A percentile compares a stretch with the other conserved stretches of the same genome.
phyloP scores from a whole-genome alignment of 2,888 invertebrate genomes.

The Spisula solida region DNA sequence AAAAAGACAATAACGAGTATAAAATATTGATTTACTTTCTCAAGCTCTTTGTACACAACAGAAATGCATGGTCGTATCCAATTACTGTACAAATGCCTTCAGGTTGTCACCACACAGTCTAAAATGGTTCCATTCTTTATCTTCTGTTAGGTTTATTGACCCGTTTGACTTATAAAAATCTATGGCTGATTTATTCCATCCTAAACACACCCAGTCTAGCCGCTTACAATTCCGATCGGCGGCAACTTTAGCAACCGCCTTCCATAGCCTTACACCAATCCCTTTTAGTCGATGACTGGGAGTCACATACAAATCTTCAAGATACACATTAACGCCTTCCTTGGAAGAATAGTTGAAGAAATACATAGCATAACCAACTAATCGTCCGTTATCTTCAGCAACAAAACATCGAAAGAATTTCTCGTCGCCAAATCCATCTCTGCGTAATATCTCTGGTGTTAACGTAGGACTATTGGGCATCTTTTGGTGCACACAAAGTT shows the following conservation, averaged over 20 bases:
- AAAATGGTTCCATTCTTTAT: slow-evolving; percentile 71
- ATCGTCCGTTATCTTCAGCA: slow-evolving; percentile 88
- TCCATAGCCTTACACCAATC: slow-evolving; percentile 91
- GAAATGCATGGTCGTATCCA: not conserved
- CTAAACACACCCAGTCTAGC: slow-evolving; percentile 72
- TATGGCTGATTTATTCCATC: slow-evolving; percentile 68
- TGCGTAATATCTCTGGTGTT: slow-evolving; percentile 89
- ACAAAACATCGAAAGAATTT: slow-evolving; percentile 92
- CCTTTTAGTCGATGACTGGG: slow-evolving; percentile 90
- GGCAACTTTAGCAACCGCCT: slow-evolving; percentile 90
- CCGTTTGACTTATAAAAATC: slow-evolving; percentile 71
- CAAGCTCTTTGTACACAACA: no score
- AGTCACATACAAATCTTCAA: slow-evolving; percentile 96
- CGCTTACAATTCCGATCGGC: slow-evolving; percentile 66
- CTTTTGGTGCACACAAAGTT: slow-evolving; percentile 77
- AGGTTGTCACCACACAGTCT: slow-evolving; percentile 61
- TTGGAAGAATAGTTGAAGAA: slow-evolving; percentile 95
- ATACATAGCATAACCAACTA: slow-evolving; percentile 94
- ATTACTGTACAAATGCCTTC: slow-evolving; percentile 54
- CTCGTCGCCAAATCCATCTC: slow-evolving; percentile 92
- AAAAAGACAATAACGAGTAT: no score
- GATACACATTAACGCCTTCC: slow-evolving; percentile 93
- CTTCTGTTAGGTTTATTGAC: slow-evolving; percentile 64
- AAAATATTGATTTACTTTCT: no score
- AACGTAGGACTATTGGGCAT: slow-evolving; percentile 75